Percentiles rank a stretch among this genome's conserved stretches.
These are phyloP conservation scores for Dendroctonus valens DNA, from an alignment of 1,140 invertebrate genomes.

Conservation along the genomic window DNA sequence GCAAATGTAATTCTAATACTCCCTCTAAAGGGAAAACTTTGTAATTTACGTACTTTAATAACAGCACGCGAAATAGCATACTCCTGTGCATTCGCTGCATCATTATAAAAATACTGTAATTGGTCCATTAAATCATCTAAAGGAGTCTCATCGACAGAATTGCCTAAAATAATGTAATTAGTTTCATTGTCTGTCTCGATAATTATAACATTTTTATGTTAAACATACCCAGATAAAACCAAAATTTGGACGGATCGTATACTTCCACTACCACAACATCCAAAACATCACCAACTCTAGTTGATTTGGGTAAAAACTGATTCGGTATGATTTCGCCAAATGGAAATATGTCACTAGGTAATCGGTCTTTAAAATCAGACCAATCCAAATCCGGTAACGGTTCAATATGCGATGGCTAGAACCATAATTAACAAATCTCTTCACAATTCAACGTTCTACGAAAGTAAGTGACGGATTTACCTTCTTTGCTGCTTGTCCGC, in stretches of 20 bases:
- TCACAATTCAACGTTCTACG: conserved; percentile 6
- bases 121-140: conserved; percentile 42
- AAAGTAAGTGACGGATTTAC: not conserved
- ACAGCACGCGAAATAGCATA: conserved; percentile 11
- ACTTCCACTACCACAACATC: conserved; percentile 41
- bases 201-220: not conserved
- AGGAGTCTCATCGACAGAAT: conserved; percentile 2
- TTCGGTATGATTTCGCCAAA: conserved; percentile 33
- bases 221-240: conserved; percentile 34
- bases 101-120: conserved; percentile 34
- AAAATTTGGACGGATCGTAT: conserved; percentile 45
- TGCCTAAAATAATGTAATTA: conserved; percentile 13
- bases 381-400: conserved; percentile 26
- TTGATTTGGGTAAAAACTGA: conserved; percentile 29
- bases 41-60: conserved; percentile 17
- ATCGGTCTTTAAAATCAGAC: conserved; percentile 20
- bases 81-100: conserved; percentile 1
- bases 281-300: conserved; percentile 28
- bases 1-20: conserved; percentile 3
- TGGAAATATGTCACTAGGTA: conserved; percentile 30
- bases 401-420: not conserved
- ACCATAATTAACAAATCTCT: not conserved
- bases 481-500: conserved; percentile 1
- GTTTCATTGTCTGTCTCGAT: not conserved
- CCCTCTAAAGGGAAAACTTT: not conserved